These are phyloP conservation scores for Rotaria macrura DNA, from an alignment of 2,888 invertebrate genomes.

Conservation along the genomic window DNA sequence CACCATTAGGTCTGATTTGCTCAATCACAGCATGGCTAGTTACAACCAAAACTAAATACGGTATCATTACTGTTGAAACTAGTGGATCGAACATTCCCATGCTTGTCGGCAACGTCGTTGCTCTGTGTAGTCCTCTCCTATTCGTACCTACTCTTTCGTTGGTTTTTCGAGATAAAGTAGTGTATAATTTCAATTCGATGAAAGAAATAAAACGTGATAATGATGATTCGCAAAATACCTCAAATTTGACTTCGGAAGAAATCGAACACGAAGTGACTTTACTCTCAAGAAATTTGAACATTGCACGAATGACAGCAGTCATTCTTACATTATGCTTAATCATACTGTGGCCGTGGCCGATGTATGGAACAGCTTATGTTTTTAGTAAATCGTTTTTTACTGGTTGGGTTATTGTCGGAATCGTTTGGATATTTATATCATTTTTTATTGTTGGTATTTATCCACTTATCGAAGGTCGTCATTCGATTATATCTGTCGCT, in stretches of 20 bases:
- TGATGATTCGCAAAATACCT: neutral
- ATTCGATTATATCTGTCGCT: neutral
- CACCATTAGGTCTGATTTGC: neutral
- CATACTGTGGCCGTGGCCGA: neutral
- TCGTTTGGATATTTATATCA: constrained; percentile 7
- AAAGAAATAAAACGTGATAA: constrained; percentile 8
- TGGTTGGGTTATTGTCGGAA: neutral
- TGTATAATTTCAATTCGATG: neutral
- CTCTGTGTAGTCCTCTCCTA: neutral
- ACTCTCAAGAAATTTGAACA: neutral
- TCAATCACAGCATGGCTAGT: neutral
- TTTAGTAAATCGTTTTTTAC: neutral
- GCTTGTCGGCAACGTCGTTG: neutral
- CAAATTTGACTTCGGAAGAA: neutral
- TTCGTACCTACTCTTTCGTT: neutral
- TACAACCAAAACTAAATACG: neutral
- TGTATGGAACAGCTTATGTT: neutral
- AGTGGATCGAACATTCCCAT: neutral
- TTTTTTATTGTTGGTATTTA: neutral
- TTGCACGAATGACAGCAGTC: neutral
- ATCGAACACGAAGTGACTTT: neutral
- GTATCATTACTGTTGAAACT: neutral
- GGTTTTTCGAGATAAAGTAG: neutral
- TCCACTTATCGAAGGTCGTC: neutral
- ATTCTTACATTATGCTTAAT: neutral